A percentile compares a stretch with the other conserved stretches of the same genome.
Conservation (phyloP, 2,113 vertebrate species). For the Toxostoma redivivum region DNA sequence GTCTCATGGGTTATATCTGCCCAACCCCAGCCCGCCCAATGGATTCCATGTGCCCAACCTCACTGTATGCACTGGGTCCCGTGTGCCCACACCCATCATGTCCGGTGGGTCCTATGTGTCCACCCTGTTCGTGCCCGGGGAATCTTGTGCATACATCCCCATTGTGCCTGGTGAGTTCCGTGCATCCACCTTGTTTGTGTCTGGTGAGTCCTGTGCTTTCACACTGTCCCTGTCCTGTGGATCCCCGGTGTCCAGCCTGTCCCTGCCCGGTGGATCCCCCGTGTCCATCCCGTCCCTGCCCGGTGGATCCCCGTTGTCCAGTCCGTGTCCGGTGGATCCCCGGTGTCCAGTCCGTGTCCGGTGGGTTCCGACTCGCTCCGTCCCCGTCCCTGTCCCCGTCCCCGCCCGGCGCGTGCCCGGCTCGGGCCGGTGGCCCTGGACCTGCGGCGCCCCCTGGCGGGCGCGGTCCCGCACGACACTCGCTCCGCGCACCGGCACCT, state of each 20-base stretch:
- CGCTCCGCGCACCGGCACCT: not conserved
- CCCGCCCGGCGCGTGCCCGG: not conserved
- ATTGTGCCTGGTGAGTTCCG: no score
- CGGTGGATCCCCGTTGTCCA: not conserved
- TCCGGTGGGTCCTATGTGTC: not conserved
- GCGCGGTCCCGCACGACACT: rapidly evolving
- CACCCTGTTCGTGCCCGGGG: not conserved
- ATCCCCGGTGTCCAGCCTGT: not conserved
- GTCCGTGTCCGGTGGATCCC: rapidly evolving
- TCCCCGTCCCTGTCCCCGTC: not conserved
- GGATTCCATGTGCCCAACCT: not conserved
- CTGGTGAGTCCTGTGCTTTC: not conserved
- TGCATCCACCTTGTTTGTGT: no score
- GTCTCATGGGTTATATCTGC: no score
- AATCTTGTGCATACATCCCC: not conserved
- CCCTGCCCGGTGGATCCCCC: rapidly evolving
- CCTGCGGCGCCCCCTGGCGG: not conserved
- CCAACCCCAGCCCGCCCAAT: no score
- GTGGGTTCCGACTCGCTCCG: not conserved
- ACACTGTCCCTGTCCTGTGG: rapidly evolving
- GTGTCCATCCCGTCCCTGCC: rapidly evolving
- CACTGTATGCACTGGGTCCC: no score
- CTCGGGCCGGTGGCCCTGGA: no score
- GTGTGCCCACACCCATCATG: rapidly evolving
- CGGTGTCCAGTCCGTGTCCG: not conserved